Base-by-base conservation (phyloP, 2,888 invertebrate species). In the Perithous albicinctus region DNA sequence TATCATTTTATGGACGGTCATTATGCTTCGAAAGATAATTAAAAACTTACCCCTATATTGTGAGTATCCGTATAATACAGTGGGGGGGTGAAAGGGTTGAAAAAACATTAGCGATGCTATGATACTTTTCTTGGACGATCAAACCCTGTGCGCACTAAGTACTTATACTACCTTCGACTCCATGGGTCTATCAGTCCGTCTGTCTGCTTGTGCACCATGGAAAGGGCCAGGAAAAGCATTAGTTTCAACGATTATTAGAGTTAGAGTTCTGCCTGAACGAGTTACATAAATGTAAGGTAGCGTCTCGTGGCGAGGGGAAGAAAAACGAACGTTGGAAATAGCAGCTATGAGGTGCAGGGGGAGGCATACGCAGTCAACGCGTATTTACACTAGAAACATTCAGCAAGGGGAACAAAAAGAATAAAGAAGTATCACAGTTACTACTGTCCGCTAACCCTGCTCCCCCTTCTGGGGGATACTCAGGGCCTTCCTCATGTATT, bases 211-310 rank as follows among this genome's bases (percentile, higher is more conserved):
- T 66, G 46, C 20, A 59, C 75, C 54, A 7, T 43, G 76, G 32
- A 76, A 80, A 82, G 74, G 83, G 87, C 88, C 87, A 88, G 86
- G 86, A 87, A 86, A 86, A 83, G 89, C 91, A 92, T 92, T 92
- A 92, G 91, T 92, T 92, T 89, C 87, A 92, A 92, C 92, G 92
- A 92, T 92, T 92, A 92, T 92, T 92, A 89, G 90, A 91, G 90
- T 92, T 92, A 90, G n/a, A n/a, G 91, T 91, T 92, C 90, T 90
- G 88, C 89, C 87, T 88, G 92, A 91, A 90, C 88, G 91, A 91
- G 91, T 92, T 91, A 89, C 89, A 90, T 90, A 90, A 92, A 92
- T 90, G 91, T 89, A 86, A n/a, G 87, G 87, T 84, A 87, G 88
- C 51, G 79, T 80, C 26, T 67, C 67, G 4, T 4, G 18, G 20